Evolutionary conservation across 2,888 invertebrate species (phyloP).

Genomic region (Pristionchus entomophagus): DNA sequence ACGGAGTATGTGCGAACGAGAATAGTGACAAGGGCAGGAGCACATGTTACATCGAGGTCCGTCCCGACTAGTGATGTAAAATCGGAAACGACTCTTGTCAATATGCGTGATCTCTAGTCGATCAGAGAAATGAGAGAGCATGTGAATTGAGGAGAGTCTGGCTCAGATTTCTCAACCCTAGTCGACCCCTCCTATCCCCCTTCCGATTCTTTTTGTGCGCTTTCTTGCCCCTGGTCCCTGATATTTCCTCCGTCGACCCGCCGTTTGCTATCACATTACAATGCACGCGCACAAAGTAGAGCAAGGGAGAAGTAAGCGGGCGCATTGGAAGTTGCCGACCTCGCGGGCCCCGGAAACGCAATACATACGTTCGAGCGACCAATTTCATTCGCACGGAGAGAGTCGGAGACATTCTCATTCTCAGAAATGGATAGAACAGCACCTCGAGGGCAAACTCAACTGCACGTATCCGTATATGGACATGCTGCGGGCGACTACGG

Average conservation of each 20-base stretch:
- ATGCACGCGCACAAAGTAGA: not conserved
- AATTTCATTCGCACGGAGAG: slow-evolving; percentile 1
- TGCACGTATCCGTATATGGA: slow-evolving; percentile 59
- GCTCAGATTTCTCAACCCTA: no score
- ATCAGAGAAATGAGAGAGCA: no score
- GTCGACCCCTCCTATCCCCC: not conserved
- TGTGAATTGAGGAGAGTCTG: no score
- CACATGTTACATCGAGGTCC: slow-evolving; percentile 51
- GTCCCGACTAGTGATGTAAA: no score
- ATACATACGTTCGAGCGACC: not conserved
- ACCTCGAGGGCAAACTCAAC: slow-evolving; percentile 54
- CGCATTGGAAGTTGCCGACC: slow-evolving; percentile 16
- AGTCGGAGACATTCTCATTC: not conserved
- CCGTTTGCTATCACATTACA: slow-evolving; percentile 49
- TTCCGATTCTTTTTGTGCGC: not conserved
- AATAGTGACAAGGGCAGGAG: slow-evolving; percentile 13
- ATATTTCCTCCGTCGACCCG: slow-evolving; percentile 52
- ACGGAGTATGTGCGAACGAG: slow-evolving; percentile 49
- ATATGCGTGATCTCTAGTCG: no score
- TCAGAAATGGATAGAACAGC: slow-evolving; percentile 54
- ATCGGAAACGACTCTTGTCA: no score
- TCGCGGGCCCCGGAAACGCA: not conserved
- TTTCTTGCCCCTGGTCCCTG: slow-evolving; percentile 9
- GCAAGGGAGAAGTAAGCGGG: not conserved
- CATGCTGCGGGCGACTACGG: slow-evolving; percentile 47